Evolutionary conservation across 2,888 invertebrate species (phyloP).

Genomic region (Ormyrus nitidulus): DNA sequence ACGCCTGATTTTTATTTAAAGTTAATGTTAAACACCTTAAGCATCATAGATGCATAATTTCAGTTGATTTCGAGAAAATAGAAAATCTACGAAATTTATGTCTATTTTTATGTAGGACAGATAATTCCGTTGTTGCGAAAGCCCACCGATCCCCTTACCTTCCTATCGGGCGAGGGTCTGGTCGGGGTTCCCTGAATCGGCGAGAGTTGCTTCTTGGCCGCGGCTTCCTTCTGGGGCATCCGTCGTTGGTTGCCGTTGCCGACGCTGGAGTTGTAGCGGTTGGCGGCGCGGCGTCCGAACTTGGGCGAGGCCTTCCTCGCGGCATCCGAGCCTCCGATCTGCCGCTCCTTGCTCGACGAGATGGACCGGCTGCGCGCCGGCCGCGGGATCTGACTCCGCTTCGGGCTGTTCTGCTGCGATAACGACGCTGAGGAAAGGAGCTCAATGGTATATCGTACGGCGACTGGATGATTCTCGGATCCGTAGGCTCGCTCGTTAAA

Average conservation of each 20-base stretch:
- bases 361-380: slow-evolving; percentile 68
- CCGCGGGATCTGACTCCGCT: slow-evolving; percentile 71
- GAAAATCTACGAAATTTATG: too few species aligned
- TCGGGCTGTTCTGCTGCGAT: slow-evolving; percentile 72
- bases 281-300: slow-evolving; percentile 63
- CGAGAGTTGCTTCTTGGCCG: slow-evolving; percentile 61
- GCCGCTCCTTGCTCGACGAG: slow-evolving; percentile 65
- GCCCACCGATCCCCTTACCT: neutral
- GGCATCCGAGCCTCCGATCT: neutral
- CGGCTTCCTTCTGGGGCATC: slow-evolving; percentile 4
- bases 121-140: too few species aligned
- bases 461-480: too few species aligned
- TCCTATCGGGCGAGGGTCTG: slow-evolving; percentile 58
- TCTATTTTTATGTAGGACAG: too few species aligned
- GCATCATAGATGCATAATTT: too few species aligned
- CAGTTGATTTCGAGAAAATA: too few species aligned
- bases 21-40: too few species aligned
- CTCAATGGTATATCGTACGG: too few species aligned
- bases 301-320: slow-evolving; percentile 62
- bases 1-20: too few species aligned
- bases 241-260: slow-evolving; percentile 24
- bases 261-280: slow-evolving; percentile 43
- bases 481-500: too few species aligned
- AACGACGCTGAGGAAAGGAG: slow-evolving; percentile 63
- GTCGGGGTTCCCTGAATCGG: slow-evolving; percentile 72